Evolutionary conservation across 2,888 invertebrate species (phyloP), one percentile per base, ranked within the genome.

Genomic region (Tetanocera ferruginea): DNA sequence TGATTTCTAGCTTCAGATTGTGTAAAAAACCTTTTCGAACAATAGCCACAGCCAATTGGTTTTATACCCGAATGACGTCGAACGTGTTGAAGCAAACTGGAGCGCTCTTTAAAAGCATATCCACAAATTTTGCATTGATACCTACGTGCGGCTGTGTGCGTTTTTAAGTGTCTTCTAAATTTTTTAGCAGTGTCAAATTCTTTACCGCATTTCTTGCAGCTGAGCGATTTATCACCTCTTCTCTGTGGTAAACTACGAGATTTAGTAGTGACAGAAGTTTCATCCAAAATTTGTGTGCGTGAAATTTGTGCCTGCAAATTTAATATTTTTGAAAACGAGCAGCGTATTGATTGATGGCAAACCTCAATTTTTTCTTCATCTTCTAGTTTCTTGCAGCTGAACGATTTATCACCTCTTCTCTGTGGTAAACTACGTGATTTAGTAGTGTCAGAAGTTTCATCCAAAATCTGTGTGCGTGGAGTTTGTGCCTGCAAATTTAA

Each of bases 1-100:
- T 87, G 88, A 52, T 86, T 85, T 2, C 82, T 74, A 55, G 88
- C 70, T 77, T 87, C 87, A 78, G 87, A 87, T 77, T 85, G 85
- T 78, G 84, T 86, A 17, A 86, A 82, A 71, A 83, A 87, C 4
- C 83, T 84, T 73, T 87, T 87, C 43, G 80, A 83, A 25, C 88
- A 87, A 4, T 87, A 83, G 25, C 87, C 86, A 34, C 87, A 87
- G 5, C 80, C 76, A 57, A 84, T 83, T 0, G 87, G 86, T 31
- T 86, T 84, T 0, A 82, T 78, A 43, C 83, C 82, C 5, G 87
- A 77, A 43, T 81, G 81, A 31, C 76, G 67, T 43, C 74, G 80
- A 5, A 79, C 34, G 60, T 81, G 77, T 37, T 72, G 67, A 28
- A 70, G 77, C 57, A 77, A 76, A 62, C 77, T 78, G 5, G 75